Evolutionary conservation across 2,113 vertebrate species (phyloP), one percentile per base, ranked within the genome.

Genomic region (Hippoglossus stenolepis): DNA sequence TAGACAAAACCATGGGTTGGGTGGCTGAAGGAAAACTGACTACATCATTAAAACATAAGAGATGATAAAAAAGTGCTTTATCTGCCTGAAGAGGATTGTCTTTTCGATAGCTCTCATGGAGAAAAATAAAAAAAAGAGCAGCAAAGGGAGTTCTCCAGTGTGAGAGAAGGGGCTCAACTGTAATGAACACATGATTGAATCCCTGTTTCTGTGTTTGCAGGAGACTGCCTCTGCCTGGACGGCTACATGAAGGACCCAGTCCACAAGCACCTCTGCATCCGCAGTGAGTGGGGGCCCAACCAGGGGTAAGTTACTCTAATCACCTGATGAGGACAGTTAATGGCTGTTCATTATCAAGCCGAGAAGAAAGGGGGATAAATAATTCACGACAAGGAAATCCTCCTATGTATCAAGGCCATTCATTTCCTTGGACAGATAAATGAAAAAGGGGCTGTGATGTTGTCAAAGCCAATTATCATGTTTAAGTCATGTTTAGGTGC

Each of bases 211-310:
- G 13, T 85, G 65, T 86, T 87, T 72, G 1, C 77, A 99, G 98
- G 98, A 71, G 97, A 98, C 59, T 99, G 98, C 73, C 95, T 97
- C 73, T 99, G 98, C 92, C 96, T 98, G 0, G 97, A 98, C 69
- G 97, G 98, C 26, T 99, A 99, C 87, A 98, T 98, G 96, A 98
- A 96, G 90, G 98, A 99, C 80, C 97, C 98, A 0, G 97, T 99
- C 20, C 98, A 99, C 82, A 98, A 99, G 85, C 97, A 99, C 60
- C 97, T 99, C 70, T 99, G 98, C 92, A 99, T 99, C 91, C 96
- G 98, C 65, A 99, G 98, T 0, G 97, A 98, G 85, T 99, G 98
- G 98, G 98, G 97, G 18, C 96, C 96, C 0, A 99, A 99, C 93
- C 98, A 99, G 80, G 98, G 98, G 98, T 99, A 93, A 95, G 97